These are phyloP conservation scores for Drosophila mercatorum DNA, from an alignment of 2,888 invertebrate genomes.

Conservation along the genomic window DNA sequence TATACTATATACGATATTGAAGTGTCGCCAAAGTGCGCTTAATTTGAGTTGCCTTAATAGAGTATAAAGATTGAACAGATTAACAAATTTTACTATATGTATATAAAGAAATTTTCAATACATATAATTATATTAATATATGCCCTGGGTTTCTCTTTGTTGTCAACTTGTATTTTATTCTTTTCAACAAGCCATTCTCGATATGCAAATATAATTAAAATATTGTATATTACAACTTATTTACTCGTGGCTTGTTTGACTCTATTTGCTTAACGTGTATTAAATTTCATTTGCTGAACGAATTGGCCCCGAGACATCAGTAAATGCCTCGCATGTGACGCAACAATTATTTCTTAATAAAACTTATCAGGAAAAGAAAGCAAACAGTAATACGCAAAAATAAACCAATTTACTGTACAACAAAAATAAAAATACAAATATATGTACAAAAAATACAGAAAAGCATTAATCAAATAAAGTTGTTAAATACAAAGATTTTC, in stretches of 20 bases:
- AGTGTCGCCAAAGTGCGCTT: background rate
- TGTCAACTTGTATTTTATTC: background rate
- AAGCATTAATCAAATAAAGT: slow-evolving; percentile 4
- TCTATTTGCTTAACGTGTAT: slow-evolving; percentile 44
- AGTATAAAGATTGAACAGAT: background rate
- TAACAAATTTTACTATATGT: background rate
- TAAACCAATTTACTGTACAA: slow-evolving; percentile 7
- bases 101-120: background rate
- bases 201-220: slow-evolving; percentile 35
- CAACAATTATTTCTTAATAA: slow-evolving; percentile 48
- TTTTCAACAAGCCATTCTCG: slow-evolving; percentile 23
- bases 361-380: slow-evolving; percentile 24
- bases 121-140: no score
- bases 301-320: slow-evolving; percentile 26
- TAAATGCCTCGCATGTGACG: slow-evolving; percentile 33
- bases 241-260: slow-evolving; percentile 19
- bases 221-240: slow-evolving; percentile 32
- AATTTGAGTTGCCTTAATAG: background rate
- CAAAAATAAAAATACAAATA: slow-evolving; percentile 4
- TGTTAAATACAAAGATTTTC: background rate
- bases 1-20: slow-evolving; percentile 1
- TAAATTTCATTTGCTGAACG: slow-evolving; percentile 34
- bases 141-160: background rate
- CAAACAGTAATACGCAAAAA: slow-evolving; percentile 9
- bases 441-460: background rate